Conservation (phyloP, 2,888 invertebrate species). For the Eurois occulta region DNA sequence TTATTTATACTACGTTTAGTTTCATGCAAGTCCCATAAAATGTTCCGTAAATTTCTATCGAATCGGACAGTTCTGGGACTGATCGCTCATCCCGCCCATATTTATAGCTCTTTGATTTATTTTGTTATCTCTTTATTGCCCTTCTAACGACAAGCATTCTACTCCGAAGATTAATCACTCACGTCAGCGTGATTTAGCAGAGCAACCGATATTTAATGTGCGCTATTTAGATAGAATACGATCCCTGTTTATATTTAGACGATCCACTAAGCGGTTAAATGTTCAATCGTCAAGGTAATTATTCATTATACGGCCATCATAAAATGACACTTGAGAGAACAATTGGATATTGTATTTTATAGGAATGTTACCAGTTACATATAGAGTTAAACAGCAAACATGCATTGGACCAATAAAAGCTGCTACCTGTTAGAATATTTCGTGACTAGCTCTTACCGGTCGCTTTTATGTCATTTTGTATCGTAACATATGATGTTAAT, state of each 20-base stretch:
- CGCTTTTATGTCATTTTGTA: conserved; percentile 64
- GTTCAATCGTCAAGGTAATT: conserved; percentile 80
- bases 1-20: conserved; percentile 84
- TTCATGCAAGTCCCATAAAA: conserved; percentile 84
- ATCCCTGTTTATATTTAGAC: conserved; percentile 86
- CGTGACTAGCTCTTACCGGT: conserved; percentile 60
- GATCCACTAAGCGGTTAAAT: conserved; percentile 81
- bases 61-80: conserved; percentile 85
- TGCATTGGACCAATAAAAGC: conserved; percentile 64
- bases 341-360: conserved; percentile 73
- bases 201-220: conserved; percentile 89
- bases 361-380: conserved; percentile 64
- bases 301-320: conserved; percentile 73
- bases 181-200: conserved; percentile 90
- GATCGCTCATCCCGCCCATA: conserved; percentile 87
- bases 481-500: conserved; percentile 39
- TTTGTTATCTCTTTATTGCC: conserved; percentile 90
- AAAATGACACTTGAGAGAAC: conserved; percentile 68
- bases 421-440: conserved; percentile 68
- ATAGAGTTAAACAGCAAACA: conserved; percentile 58
- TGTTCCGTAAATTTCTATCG: conserved; percentile 86
- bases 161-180: conserved; percentile 88
- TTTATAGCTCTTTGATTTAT: conserved; percentile 90
- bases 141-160: conserved; percentile 89
- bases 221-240: conserved; percentile 87